Base-by-base conservation (phyloP, 2,888 invertebrate species). In the Cynaeus angustus region DNA sequence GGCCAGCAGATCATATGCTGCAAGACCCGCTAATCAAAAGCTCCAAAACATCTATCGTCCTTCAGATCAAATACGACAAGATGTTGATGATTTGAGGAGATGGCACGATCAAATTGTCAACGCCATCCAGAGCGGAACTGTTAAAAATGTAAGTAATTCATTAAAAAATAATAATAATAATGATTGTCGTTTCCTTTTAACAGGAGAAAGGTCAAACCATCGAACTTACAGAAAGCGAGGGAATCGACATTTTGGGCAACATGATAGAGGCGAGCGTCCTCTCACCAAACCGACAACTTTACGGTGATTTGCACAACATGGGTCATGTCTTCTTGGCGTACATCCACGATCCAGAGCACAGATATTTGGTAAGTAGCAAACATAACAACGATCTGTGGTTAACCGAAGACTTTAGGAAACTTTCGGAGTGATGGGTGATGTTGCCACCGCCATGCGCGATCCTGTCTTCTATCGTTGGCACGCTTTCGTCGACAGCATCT, bases 391-490 rank as follows among this genome's bases (percentile, higher is more conserved):
- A n/a, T 37, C 7, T n/a, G 37, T n/a, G 2, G 30, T 6, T 37
- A 21, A 21, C 37, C 7, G 37, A 6, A n/a, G 13, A 53, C 28
- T 33, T 37, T 53, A 94, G 91, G 95, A 95, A 85, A 89, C 89
- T 46, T 92, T 92, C 78, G 91, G 92, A 38, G 92, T 94, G 10
- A 95, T 95, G 89, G 94, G 94, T 0, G 95, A 95, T 80, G 90
- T 93, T 0, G 89, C 94, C 0, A 94, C 94, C 0, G 93, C 95
- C 0, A 94, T 95, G 94, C 88, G 95, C 0, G 95, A 96, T 85
- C 95, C 95, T 0, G 85, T 92, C 16, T 95, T 95, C 87, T 95
- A 95, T 86, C 90, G 93, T 81, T 95, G 93, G 93, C 95, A 96
- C 80, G 89, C 92, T 0, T 92, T 90, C 81, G 86, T 95, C 28